These are phyloP conservation scores for Apostichopus japonicus DNA, from an alignment of 35 echinoderm and acorn worm species.

Conservation along the genomic window DNA sequence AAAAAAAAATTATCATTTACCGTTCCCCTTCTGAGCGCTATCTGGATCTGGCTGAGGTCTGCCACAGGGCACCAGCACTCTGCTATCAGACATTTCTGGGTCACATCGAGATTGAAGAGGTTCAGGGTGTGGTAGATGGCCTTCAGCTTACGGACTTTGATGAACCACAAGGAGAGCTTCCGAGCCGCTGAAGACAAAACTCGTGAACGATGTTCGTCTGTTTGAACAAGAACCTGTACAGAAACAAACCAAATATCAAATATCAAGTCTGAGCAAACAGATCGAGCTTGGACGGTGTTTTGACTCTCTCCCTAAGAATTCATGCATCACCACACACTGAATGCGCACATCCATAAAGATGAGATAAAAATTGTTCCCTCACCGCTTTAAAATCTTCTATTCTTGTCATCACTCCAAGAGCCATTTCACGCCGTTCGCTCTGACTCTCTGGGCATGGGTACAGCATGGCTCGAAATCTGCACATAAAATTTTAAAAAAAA, in stretches of 20 bases:
- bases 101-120: slow-evolving; percentile 91
- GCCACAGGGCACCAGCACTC: slow-evolving; percentile 91
- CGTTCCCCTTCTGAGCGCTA: slow-evolving; percentile 77
- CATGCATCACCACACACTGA: too few species aligned
- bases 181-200: slow-evolving; percentile 67
- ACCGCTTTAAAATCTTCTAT: slow-evolving; percentile 85
- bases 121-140: slow-evolving; percentile 95
- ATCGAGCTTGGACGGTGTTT: too few species aligned
- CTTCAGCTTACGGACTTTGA: slow-evolving; percentile 87
- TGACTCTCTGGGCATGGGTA: slow-evolving; percentile 86
- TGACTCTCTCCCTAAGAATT: too few species aligned
- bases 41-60: slow-evolving; percentile 73
- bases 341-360: too few species aligned
- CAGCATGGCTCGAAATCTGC: slow-evolving; percentile 53
- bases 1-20: slow-evolving; percentile 30
- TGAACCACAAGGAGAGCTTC: slow-evolving; percentile 79
- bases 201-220: slow-evolving; percentile 80
- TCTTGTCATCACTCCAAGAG: slow-evolving; percentile 88
- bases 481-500: too few species aligned
- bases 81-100: slow-evolving; percentile 91
- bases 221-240: slow-evolving; percentile 75
- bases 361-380: not conserved
- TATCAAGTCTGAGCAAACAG: too few species aligned
- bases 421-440: slow-evolving; percentile 74
- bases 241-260: too few species aligned